Evolutionary conservation across 2,888 invertebrate genomes (phyloP).

Genomic region (Alloplasta piceator): DNA sequence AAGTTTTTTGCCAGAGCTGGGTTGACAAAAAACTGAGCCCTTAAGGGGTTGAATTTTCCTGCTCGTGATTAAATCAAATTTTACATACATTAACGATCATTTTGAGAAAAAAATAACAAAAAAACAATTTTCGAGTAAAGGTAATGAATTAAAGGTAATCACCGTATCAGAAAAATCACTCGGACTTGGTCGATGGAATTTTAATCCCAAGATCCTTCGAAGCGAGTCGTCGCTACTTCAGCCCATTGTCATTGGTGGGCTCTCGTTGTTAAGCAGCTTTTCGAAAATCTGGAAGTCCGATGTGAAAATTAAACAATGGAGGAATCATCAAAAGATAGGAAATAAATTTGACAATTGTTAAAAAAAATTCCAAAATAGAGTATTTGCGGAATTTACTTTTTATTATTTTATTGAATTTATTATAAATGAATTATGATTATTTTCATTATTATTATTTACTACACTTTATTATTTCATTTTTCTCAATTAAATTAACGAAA

Average conservation of each 20-base stretch:
- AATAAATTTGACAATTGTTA: not conserved
- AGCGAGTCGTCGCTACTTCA: conserved; percentile 72
- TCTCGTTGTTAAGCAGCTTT: conserved; percentile 69
- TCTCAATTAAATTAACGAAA: not conserved
- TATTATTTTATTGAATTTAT: not conserved
- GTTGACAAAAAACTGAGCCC: too few species aligned
- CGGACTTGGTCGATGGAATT: conserved; percentile 52
- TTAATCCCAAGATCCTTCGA: conserved; percentile 61
- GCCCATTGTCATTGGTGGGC: conserved; percentile 78
- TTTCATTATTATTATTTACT: not conserved
- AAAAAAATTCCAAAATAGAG: not conserved
- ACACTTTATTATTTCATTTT: not conserved
- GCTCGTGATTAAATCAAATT: too few species aligned
- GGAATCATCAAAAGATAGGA: not conserved
- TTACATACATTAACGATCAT: too few species aligned
- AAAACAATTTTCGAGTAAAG: conserved; percentile 3
- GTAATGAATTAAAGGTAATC: not conserved
- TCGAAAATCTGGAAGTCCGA: conserved; percentile 63
- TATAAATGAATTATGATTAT: not conserved
- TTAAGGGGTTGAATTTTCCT: too few species aligned
- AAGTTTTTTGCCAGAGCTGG: too few species aligned
- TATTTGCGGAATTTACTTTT: not conserved
- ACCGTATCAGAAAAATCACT: conserved; percentile 51
- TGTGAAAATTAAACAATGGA: not conserved
- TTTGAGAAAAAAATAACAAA: not conserved